Percentiles rank a stretch among this genome's conserved stretches.
phyloP scores from a whole-genome alignment of 1,140 invertebrate species.

The Formica selysi region DNA sequence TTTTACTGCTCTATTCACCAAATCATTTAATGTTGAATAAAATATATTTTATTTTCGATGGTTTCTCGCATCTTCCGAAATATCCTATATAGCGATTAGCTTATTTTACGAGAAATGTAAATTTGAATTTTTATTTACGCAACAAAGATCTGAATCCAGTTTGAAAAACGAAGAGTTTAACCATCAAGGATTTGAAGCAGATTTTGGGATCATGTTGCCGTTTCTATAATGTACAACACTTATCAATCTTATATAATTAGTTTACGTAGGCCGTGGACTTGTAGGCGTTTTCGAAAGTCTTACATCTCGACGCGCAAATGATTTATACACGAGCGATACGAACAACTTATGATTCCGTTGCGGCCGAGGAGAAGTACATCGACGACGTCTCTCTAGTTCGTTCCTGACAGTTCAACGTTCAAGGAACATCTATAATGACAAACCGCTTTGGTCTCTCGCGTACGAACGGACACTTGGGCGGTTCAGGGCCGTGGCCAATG shows the following conservation, averaged over 20 bases:
- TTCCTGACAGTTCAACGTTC: slow-evolving; percentile 55
- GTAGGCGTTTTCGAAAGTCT: slow-evolving; percentile 31
- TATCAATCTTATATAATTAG: slow-evolving; percentile 17
- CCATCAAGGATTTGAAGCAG: not conserved
- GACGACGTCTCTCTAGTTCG: slow-evolving; percentile 36
- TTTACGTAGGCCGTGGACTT: slow-evolving; percentile 2
- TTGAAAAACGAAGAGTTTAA: not conserved
- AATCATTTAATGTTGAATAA: too few relatives aligned
- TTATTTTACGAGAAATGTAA: too few relatives aligned
- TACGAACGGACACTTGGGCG: slow-evolving; percentile 62
- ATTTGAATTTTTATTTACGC: too few relatives aligned
- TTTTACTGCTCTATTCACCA: too few relatives aligned
- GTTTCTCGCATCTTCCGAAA: too few relatives aligned
- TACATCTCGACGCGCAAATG: slow-evolving; percentile 29
- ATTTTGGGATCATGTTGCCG: not conserved
- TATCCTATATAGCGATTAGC: too few relatives aligned
- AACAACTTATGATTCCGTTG: slow-evolving; percentile 36
- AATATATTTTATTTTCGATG: too few relatives aligned
- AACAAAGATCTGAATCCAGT: too few relatives aligned
- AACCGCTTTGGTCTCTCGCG: slow-evolving; percentile 70
- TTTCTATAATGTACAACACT: not conserved
- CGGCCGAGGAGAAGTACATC: slow-evolving; percentile 42
- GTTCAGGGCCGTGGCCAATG: slow-evolving; percentile 76
- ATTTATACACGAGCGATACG: slow-evolving; percentile 15
- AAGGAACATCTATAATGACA: slow-evolving; percentile 71